Evolutionary conservation across 2,888 invertebrate genomes (phyloP).

Genomic region (Drosophila maculinotata): DNA sequence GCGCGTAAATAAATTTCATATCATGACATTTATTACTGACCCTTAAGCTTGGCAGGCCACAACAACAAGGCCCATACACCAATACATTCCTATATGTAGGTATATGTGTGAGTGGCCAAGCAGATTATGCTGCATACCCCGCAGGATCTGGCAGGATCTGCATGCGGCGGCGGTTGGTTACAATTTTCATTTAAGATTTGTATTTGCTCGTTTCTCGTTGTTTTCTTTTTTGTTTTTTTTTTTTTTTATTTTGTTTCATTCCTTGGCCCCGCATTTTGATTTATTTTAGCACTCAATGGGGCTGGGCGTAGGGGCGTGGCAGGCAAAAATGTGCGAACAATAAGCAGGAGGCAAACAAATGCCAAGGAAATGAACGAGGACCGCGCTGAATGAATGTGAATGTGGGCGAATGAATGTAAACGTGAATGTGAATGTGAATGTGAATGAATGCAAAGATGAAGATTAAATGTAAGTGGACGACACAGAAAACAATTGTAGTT

Average conservation of each 20-base stretch:
- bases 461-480: slow-evolving; percentile 75
- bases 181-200: slow-evolving; percentile 81
- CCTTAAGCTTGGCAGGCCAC: slow-evolving; percentile 67
- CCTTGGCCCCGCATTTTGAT: slow-evolving; percentile 63
- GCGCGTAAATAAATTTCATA: slow-evolving; percentile 81
- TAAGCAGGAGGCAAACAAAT: slow-evolving; percentile 55
- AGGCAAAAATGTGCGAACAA: slow-evolving; percentile 41
- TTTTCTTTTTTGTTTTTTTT: slow-evolving; percentile 7
- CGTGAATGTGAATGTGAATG: slow-evolving; percentile 45
- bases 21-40: slow-evolving; percentile 81
- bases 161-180: slow-evolving; percentile 65
- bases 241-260: slow-evolving; percentile 5
- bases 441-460: slow-evolving; percentile 65
- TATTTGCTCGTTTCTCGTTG: slow-evolving; percentile 41
- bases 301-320: slow-evolving; percentile 20
- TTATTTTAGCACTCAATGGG: slow-evolving; percentile 74
- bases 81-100: slow-evolving; percentile 18
- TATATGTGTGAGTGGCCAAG: slow-evolving; percentile 37
- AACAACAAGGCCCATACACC: slow-evolving; percentile 40
- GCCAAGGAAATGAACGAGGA: slow-evolving; percentile 64
- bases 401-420: slow-evolving; percentile 52
- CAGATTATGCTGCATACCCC: slow-evolving; percentile 63
- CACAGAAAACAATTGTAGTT: slow-evolving; percentile 75
- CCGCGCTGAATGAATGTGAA: slow-evolving; percentile 41
- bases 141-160: slow-evolving; percentile 47